These are phyloP conservation scores for Dicyrtoma fusca DNA, from an alignment of 2,888 invertebrate genomes.

Conservation along the genomic window DNA sequence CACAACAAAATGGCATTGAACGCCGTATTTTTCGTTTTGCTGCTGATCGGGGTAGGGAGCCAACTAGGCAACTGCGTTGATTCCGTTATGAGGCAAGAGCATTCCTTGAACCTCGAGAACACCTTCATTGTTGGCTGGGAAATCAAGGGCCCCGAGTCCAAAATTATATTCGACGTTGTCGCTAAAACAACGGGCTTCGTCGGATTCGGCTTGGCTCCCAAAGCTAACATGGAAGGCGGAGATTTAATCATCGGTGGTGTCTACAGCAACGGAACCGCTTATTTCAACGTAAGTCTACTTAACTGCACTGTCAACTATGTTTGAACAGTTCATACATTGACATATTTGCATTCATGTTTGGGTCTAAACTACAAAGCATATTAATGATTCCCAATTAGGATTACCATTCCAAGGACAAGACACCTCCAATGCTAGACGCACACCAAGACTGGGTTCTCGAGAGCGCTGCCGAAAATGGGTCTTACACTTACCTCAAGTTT, in stretches of 20 bases:
- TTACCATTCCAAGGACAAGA: conserved; percentile 10
- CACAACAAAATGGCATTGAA: not conserved
- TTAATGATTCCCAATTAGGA: conserved; percentile 15
- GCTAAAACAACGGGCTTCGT: conserved; percentile 11
- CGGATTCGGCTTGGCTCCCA: conserved; percentile 8
- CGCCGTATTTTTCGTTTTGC: not conserved
- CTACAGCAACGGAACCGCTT: not conserved
- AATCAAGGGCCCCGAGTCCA: not conserved
- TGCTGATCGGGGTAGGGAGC: not conserved
- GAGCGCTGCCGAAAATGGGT: conserved; percentile 31
- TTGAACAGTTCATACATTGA: too few species aligned
- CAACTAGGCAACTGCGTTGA: not conserved
- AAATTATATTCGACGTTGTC: not conserved
- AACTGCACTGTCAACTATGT: too few species aligned
- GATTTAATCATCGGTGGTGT: conserved; percentile 25
- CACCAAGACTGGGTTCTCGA: conserved; percentile 38
- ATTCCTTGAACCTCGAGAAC: not conserved
- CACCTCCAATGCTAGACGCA: conserved; percentile 13
- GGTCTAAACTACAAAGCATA: too few species aligned
- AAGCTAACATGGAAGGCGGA: not conserved
- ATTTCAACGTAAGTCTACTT: conserved; percentile 16
- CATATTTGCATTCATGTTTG: too few species aligned
- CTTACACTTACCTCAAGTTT: conserved; percentile 33
- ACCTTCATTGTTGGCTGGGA: not conserved
- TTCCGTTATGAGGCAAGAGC: not conserved